Evolutionary conservation across 2,888 invertebrate species (phyloP), one percentile per base, ranked within the genome.

Genomic region (Charanyca ferruginea): DNA sequence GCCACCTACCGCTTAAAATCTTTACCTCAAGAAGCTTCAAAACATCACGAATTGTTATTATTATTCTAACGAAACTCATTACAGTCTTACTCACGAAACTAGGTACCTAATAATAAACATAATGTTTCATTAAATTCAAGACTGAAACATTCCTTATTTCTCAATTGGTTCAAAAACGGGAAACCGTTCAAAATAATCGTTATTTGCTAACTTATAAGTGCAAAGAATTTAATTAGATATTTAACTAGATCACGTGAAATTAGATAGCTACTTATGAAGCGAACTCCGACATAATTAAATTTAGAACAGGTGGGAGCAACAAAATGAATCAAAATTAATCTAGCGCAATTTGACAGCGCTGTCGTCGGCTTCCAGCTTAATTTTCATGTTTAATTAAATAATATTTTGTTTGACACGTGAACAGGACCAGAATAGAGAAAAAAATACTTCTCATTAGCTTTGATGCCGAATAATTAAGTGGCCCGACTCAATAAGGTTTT

Each of bases 311-410:
- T 93, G 91, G 92, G 85, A 88, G 90, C 87, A 89, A 89, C 90
- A 88, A 89, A 92, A 92, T 93, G 90, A 93, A 93, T 93, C 92
- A 91, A 94, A 94, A 93, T 94, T 93, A 94, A 94, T 93, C 91
- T 89, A 81, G 83, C 80, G 89, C 90, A 90, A 91, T 92, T 93
- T 93, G 92, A 92, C 89, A 87, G 87, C 82, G 82, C 83, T 87
- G 75, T 84, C 87, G 85, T 84, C 85, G 86, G 88, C 85, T 89
- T 88, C 73, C 85, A 79, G 89, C 85, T 88, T 86, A 81, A 87
- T 89, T 89, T 84, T 89, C 86, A 82, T 86, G 78, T 91, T 91
- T 90, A 91, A 92, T 92, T 91, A 91, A 88, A 89, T 89, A 84
- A 86, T 88, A 87, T 89, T 90, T 85, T 81, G 76, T 66, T 83